phyloP scores from a whole-genome alignment of 64 coral and sea anemone genomes.

The Actinia equina region DNA sequence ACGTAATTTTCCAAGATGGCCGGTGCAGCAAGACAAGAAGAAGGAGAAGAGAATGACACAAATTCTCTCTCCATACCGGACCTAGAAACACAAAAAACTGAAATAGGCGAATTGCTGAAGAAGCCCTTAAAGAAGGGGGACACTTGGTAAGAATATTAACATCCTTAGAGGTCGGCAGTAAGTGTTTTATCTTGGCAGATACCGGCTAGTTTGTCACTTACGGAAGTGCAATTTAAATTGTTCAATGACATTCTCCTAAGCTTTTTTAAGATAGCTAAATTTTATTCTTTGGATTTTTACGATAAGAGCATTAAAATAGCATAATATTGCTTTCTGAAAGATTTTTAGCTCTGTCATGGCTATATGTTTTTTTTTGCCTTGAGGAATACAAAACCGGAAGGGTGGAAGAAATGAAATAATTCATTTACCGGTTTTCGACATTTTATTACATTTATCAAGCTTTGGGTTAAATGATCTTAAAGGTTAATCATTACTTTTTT shows the following conservation, averaged over 20 bases:
- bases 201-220: not conserved
- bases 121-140: constrained; percentile 77
- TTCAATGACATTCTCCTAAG: not conserved
- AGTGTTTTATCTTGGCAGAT: not conserved
- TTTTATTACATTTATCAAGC: not conserved
- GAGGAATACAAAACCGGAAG: not conserved
- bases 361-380: not conserved
- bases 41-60: constrained; percentile 34
- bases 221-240: constrained; percentile 36
- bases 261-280: not conserved
- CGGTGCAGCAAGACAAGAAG: constrained; percentile 54
- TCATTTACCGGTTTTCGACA: not conserved
- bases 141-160: constrained; percentile 69
- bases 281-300: not conserved
- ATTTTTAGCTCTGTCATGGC: not conserved
- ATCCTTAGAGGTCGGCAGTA: not conserved
- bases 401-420: not conserved
- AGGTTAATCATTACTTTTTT: not conserved
- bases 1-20: constrained; percentile 80
- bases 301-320: not conserved
- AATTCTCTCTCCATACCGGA: constrained; percentile 28
- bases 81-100: constrained; percentile 80
- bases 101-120: constrained; percentile 55
- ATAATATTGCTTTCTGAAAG: not conserved
- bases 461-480: not conserved